These are phyloP conservation scores for Bimastos eiseni DNA, from an alignment of 2,888 invertebrate genomes.

Conservation along the genomic window DNA sequence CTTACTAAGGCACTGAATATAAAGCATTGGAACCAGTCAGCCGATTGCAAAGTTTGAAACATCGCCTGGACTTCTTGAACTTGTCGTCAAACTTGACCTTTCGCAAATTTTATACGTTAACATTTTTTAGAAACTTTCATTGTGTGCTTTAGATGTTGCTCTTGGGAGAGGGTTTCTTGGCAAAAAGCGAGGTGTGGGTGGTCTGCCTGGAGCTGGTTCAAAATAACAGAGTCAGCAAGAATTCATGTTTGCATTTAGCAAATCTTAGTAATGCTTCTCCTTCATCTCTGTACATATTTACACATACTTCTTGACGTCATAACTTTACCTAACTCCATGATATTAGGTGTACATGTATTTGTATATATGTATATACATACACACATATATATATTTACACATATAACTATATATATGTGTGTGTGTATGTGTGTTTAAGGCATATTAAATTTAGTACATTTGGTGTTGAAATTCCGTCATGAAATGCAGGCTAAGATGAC, in stretches of 20 bases:
- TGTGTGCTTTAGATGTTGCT: constrained; percentile 2
- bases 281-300: constrained; percentile 2
- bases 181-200: not conserved
- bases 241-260: not conserved
- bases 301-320: not conserved
- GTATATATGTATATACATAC: not conserved
- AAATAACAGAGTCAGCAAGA: not conserved
- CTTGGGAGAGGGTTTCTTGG: not conserved
- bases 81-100: constrained; percentile 9
- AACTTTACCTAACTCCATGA: constrained; percentile 2
- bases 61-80: not conserved
- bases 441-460: not conserved
- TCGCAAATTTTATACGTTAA: not conserved
- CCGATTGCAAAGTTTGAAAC: not conserved
- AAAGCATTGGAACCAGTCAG: not conserved
- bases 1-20: not conserved
- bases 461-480: too few species aligned
- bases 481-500: not conserved
- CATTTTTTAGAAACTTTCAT: not conserved
- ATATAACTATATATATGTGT: not conserved
- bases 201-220: not conserved
- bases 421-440: not conserved
- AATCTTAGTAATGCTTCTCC: not conserved
- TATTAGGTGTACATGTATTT: constrained; percentile 13
- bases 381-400: not conserved